Evolutionary conservation across 2,888 invertebrate genomes (phyloP).

Genomic region (Therioaphis trifolii): DNA sequence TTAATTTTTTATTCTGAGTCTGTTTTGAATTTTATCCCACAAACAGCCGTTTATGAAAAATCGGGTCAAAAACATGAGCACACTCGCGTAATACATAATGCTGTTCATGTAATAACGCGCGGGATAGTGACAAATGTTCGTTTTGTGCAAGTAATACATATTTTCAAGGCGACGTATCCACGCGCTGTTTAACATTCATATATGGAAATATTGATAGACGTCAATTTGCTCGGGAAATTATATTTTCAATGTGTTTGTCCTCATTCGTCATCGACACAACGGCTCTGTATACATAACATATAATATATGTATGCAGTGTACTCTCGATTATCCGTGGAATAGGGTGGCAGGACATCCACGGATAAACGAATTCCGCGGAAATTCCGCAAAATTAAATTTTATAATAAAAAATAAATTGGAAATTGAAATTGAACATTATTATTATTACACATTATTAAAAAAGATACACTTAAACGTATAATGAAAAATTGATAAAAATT

Average conservation of each 20-base stretch:
- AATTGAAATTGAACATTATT: too few species aligned
- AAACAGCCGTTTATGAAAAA: not conserved
- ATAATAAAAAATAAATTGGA: too few species aligned
- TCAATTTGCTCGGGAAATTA: conserved; percentile 1
- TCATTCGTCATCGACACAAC: too few species aligned
- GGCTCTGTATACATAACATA: too few species aligned
- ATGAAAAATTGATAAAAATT: too few species aligned
- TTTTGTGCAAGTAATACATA: conserved; percentile 2
- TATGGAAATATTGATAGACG: conserved; percentile 37
- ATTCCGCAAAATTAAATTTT: too few species aligned
- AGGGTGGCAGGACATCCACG: too few species aligned
- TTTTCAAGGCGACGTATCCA: not conserved
- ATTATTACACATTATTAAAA: too few species aligned
- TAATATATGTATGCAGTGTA: too few species aligned
- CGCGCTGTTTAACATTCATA: not conserved
- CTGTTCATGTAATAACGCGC: not conserved
- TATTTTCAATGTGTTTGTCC: conserved; percentile 39
- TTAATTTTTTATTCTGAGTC: not conserved
- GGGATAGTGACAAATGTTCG: conserved; percentile 25
- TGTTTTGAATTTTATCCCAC: not conserved
- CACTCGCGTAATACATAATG: not conserved
- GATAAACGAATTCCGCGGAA: too few species aligned
- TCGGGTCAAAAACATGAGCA: conserved; percentile 11
- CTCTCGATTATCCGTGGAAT: too few species aligned
- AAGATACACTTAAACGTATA: too few species aligned